Evolutionary conservation across 2,888 invertebrate genomes (phyloP).

Genomic region (Nebria salina): DNA sequence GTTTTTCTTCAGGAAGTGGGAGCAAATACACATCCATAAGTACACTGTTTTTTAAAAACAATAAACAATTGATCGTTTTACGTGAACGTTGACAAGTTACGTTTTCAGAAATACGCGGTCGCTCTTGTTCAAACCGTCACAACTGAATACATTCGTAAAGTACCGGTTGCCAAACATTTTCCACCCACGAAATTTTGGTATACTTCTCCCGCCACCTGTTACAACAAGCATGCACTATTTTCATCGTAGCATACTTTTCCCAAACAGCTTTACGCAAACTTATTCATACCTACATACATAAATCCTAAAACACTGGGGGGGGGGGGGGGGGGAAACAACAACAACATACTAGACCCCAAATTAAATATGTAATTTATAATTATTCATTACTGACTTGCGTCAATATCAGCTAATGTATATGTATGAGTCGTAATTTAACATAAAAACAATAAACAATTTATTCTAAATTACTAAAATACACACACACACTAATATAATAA

Average conservation of each 20-base stretch:
- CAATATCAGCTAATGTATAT: too few relatives aligned
- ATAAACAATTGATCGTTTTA: constrained; percentile 18
- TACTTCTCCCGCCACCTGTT: background rate
- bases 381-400: too few relatives aligned
- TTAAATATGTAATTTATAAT: too few relatives aligned
- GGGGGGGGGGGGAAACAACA: too few relatives aligned
- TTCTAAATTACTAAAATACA: too few relatives aligned
- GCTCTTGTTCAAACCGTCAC: constrained; percentile 28
- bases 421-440: too few relatives aligned
- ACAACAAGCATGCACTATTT: background rate
- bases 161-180: constrained; percentile 38
- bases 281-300: too few relatives aligned
- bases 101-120: constrained; percentile 27
- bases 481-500: too few relatives aligned
- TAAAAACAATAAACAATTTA: too few relatives aligned
- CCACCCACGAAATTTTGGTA: constrained; percentile 12
- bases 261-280: too few relatives aligned
- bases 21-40: constrained; percentile 37
- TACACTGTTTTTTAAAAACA: constrained; percentile 25
- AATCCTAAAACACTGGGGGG: too few relatives aligned
- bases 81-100: constrained; percentile 17
- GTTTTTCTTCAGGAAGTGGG: constrained; percentile 33
- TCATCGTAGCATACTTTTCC: background rate
- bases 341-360: too few relatives aligned
- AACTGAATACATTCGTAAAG: constrained; percentile 31